Evolutionary conservation across 2,113 vertebrate species (phyloP).

Genomic region (Rhinogobius similis): DNA sequence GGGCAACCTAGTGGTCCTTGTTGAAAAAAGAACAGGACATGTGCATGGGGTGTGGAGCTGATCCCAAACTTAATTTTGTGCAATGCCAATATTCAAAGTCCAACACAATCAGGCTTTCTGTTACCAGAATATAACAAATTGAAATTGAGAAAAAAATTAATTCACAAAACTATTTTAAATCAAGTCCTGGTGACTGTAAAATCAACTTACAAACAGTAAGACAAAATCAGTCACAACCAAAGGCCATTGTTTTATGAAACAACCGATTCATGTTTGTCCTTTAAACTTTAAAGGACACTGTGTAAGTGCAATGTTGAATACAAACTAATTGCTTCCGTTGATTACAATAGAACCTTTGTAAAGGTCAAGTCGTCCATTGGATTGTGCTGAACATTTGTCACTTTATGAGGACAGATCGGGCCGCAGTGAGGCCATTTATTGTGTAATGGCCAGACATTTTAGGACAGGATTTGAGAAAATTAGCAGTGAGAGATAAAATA

Average conservation of each 20-base stretch:
- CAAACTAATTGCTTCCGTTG: constrained; percentile 6
- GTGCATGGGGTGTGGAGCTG: too few relatives aligned
- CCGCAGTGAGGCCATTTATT: not conserved
- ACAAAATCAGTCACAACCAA: not conserved
- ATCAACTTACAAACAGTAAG: too few relatives aligned
- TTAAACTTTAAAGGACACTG: not conserved
- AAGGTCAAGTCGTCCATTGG: not conserved
- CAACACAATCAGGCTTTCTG: not conserved
- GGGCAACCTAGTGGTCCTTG: too few relatives aligned
- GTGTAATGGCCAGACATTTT: not conserved
- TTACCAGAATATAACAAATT: too few relatives aligned
- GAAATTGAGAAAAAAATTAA: not conserved
- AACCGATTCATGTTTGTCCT: not conserved
- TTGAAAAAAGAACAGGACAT: too few relatives aligned
- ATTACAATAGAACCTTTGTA: not conserved
- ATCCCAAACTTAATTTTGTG: too few relatives aligned
- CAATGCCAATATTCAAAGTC: too few relatives aligned
- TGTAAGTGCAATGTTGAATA: not conserved
- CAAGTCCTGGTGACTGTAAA: not conserved
- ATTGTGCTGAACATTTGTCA: not conserved
- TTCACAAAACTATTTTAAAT: not conserved
- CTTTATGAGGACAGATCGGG: not conserved
- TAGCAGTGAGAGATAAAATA: constrained; percentile 3
- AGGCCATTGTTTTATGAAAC: too few relatives aligned
- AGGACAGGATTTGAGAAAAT: not conserved